phyloP scores from a whole-genome alignment of 64 coral and sea anemone genomes.

The Cladopsammia gracilis region DNA sequence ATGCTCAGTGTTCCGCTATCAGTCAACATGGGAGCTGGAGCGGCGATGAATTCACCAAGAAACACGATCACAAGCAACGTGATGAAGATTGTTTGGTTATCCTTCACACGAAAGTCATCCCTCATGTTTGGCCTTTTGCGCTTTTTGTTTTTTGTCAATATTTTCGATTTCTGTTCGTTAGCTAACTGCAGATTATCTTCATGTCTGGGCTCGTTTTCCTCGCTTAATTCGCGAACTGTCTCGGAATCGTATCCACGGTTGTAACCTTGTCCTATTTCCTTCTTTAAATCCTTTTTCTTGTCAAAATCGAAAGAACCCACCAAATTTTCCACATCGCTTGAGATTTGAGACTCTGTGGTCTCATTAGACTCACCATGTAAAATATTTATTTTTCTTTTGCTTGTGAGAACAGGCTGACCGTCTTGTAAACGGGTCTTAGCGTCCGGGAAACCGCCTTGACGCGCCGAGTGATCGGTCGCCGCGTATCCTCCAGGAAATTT shows the following conservation, averaged over 20 bases:
- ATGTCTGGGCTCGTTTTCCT: not conserved
- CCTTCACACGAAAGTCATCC: constrained; percentile 85
- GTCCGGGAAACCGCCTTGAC: not conserved
- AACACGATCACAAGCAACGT: constrained; percentile 81
- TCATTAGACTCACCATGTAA: constrained; percentile 8
- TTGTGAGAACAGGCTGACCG: not conserved
- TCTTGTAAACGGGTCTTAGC: not conserved
- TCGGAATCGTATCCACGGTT: not conserved
- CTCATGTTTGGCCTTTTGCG: constrained; percentile 62
- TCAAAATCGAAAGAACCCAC: not conserved
- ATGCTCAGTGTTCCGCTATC: constrained; percentile 85
- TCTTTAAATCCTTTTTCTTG: not conserved
- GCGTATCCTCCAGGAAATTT: not conserved
- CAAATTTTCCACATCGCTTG: not conserved
- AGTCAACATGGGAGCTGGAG: constrained; percentile 86
- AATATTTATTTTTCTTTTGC: not conserved
- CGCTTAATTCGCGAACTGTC: not conserved
- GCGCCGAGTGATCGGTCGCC: not conserved
- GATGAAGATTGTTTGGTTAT: constrained; percentile 82
- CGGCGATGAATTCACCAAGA: constrained; percentile 84
- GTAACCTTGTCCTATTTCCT: not conserved
- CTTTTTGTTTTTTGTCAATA: constrained; percentile 65
- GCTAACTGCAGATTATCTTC: not conserved
- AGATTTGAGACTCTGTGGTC: not conserved
- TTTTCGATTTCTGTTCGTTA: constrained; percentile 27